Evolutionary conservation across 2,888 invertebrate genomes (phyloP).

Genomic region (Hemithea aestivaria): DNA sequence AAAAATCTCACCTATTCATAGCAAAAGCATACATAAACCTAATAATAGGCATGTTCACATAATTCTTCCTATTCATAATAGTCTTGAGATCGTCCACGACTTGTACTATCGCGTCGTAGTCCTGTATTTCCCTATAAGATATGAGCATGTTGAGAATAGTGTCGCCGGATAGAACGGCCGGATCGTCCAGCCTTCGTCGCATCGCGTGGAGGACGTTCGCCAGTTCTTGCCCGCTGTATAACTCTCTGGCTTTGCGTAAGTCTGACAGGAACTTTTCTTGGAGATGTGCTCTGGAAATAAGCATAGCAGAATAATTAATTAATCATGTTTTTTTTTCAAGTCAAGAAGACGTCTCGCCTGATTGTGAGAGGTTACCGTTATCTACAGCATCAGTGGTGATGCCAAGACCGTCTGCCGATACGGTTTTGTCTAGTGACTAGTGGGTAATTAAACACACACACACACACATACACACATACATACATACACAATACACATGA

Average conservation of each 20-base stretch:
- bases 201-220: constrained; percentile 91
- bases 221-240: constrained; percentile 89
- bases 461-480: too few species aligned
- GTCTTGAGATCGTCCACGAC: constrained; percentile 95
- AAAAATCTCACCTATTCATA: constrained; percentile 85
- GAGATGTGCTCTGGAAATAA: constrained; percentile 88
- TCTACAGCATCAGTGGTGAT: too few species aligned
- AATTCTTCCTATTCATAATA: constrained; percentile 92
- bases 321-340: too few species aligned
- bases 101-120: constrained; percentile 98
- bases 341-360: too few species aligned
- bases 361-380: too few species aligned
- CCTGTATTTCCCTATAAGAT: constrained; percentile 94
- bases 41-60: constrained; percentile 93
- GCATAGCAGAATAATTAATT: too few species aligned
- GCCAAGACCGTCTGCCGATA: too few species aligned
- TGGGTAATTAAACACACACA: too few species aligned
- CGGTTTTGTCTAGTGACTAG: too few species aligned
- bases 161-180: constrained; percentile 96
- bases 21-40: constrained; percentile 98
- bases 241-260: constrained; percentile 94
- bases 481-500: too few species aligned
- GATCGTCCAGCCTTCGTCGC: constrained; percentile 96
- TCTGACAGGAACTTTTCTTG: constrained; percentile 98
- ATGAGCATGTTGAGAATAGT: constrained; percentile 96